Evolutionary conservation across 2,113 vertebrate genomes (phyloP).

Genomic region (western clawed frog (Xenopus tropicalis)): DNA sequence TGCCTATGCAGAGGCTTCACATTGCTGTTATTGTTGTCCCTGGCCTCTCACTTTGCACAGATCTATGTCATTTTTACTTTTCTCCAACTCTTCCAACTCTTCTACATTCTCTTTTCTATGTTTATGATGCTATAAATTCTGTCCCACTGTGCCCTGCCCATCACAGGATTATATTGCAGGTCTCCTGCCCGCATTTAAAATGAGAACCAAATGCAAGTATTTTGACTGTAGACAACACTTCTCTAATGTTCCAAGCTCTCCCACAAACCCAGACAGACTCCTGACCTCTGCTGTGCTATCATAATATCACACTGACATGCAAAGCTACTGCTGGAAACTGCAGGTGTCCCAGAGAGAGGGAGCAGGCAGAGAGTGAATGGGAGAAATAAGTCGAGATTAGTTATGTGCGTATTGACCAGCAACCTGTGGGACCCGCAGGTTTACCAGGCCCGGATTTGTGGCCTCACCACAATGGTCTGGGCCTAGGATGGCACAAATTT

Average conservation of each 20-base stretch:
- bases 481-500: too few relatives aligned
- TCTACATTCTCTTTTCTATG: too few relatives aligned
- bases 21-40: too few relatives aligned
- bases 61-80: too few relatives aligned
- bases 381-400: neutral
- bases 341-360: neutral
- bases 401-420: too few relatives aligned
- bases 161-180: conserved; percentile 18
- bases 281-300: conserved; percentile 5
- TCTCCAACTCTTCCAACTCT: too few relatives aligned
- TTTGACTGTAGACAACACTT: conserved; percentile 1
- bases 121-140: conserved; percentile 2
- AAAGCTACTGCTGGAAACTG: neutral
- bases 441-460: too few relatives aligned
- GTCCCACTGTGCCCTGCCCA: conserved; percentile 24
- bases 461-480: too few relatives aligned
- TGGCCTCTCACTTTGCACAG: too few relatives aligned
- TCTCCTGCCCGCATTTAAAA: conserved; percentile 12
- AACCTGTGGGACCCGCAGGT: too few relatives aligned
- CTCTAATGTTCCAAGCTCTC: conserved; percentile 11
- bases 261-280: conserved; percentile 29
- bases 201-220: conserved; percentile 29
- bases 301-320: conserved; percentile 10
- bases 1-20: too few relatives aligned
- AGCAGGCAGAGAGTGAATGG: neutral